Evolutionary conservation across 2,797 vertebrate genomes (phyloP), one percentile per base, ranked within the genome.

Genomic region (Lithobates sylvaticus): DNA sequence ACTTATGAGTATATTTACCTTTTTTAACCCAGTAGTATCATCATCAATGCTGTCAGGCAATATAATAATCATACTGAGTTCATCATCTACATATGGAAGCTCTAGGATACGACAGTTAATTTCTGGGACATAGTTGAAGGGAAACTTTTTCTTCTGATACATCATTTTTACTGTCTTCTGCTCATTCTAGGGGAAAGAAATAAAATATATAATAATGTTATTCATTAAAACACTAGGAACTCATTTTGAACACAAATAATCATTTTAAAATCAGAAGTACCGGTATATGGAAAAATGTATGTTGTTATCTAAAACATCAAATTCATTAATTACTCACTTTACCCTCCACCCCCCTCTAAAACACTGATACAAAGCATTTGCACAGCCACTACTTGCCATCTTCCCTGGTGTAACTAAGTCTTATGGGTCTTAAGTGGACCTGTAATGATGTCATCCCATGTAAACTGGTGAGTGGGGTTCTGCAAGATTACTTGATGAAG

Each of bases 21-120:
- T 92, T 72, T 93, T 88, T 85, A 99, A 94, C 23, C 95, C 93
- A 16, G 93, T 92, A 26, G 93, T 91, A 70, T 93, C 93, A 0
- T 96, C 94, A 3, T 88, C 69, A 5, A 94, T 89, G 83, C 94
- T 92, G 16, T 95, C 88, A 0, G 97, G 97, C 84, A 99, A 93
- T 39, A 99, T 92, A 86, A 99, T 89, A 69, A 97, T 76, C 97
- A 98, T 98, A 89, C 98, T 98, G 70, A 98, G 94, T 76, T 97
- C 95, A 2, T 91, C 50, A 2, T 88, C 91, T 1, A 93, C 79
- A 0, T 98, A 99, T 0, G 96, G 96, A 86, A 99, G 89, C 90
- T 97, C 97, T 82, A 98, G 90, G 68, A 98, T 89, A 82, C 94
- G 95, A 82, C 96, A 89, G 10, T 90, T 92, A 1, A 91, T 89